Conservation (phyloP, 2,888 invertebrate genomes). For the Lapara coniferarum region DNA sequence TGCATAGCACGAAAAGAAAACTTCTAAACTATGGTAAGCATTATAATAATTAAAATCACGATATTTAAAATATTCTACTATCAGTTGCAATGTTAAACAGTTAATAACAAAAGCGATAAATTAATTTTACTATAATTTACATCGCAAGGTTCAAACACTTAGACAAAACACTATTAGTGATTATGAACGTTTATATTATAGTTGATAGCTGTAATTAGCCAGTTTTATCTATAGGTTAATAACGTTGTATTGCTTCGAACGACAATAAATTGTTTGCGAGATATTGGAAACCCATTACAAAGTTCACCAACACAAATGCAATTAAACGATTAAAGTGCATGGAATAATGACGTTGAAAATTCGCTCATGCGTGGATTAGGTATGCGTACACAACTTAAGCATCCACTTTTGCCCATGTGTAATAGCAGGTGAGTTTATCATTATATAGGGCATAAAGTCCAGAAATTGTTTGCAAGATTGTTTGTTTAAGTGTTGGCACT, state of each 20-base stretch:
- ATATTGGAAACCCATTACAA: constrained; percentile 7
- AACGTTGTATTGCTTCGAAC: not conserved
- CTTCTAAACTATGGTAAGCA: no score
- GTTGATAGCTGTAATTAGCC: constrained; percentile 20
- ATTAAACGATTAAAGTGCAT: not conserved
- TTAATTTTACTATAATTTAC: constrained; percentile 1
- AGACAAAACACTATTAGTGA: constrained; percentile 18
- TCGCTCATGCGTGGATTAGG: no score
- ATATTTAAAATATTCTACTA: not conserved
- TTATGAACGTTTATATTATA: constrained; percentile 10
- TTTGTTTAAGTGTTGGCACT: no score
- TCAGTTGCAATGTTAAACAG: not conserved
- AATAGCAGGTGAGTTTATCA: no score
- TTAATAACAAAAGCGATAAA: constrained; percentile 12
- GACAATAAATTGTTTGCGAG: constrained; percentile 20
- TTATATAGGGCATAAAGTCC: no score
- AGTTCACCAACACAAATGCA: constrained; percentile 1
- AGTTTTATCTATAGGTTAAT: constrained; percentile 15
- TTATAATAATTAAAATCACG: no score
- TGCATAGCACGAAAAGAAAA: no score
- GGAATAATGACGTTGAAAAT: not conserved
- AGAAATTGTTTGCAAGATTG: no score
- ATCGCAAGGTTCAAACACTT: constrained; percentile 17
- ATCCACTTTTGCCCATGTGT: no score
- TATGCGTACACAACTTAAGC: no score